Percentiles rank a stretch among this genome's conserved stretches.
Conservation (phyloP, 2,113 vertebrate genomes). For the Oncorhynchus tshawytscha region DNA sequence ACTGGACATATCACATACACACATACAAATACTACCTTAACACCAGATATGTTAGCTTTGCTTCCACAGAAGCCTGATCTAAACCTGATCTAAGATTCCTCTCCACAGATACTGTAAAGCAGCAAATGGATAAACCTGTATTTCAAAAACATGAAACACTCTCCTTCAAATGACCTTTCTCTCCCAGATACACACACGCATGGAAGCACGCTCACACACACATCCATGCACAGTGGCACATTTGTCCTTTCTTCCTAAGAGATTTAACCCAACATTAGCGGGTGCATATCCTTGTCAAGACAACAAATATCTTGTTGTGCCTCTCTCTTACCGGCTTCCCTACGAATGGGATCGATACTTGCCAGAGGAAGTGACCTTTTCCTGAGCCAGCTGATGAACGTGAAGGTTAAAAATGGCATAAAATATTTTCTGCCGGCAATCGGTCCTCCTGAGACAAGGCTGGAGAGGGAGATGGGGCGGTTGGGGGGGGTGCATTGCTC, state of each 20-base stretch:
- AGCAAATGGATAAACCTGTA: no score
- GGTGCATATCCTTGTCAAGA: conserved; percentile 47
- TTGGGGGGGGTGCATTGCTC: neutral
- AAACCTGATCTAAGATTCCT: no score
- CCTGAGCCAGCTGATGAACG: neutral
- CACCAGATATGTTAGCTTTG: no score
- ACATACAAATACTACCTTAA: neutral
- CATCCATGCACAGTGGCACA: neutral
- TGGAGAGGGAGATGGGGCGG: neutral
- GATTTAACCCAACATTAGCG: conserved; percentile 30
- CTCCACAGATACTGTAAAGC: neutral
- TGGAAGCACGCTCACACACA: neutral
- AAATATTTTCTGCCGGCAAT: neutral
- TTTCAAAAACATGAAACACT: neutral
- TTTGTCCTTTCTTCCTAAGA: conserved; percentile 28
- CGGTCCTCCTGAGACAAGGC: neutral
- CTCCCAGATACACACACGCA: neutral
- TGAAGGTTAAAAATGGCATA: conserved; percentile 2
- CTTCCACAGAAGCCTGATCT: no score
- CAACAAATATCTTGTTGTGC: conserved; percentile 42
- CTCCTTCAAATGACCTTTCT: neutral
- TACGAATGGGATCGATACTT: neutral
- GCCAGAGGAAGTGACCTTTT: conserved; percentile 1
- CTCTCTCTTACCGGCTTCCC: neutral
- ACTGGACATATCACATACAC: neutral